Evolutionary conservation across 2,113 vertebrate species (phyloP).

Genomic region (Trogon surrucura): DNA sequence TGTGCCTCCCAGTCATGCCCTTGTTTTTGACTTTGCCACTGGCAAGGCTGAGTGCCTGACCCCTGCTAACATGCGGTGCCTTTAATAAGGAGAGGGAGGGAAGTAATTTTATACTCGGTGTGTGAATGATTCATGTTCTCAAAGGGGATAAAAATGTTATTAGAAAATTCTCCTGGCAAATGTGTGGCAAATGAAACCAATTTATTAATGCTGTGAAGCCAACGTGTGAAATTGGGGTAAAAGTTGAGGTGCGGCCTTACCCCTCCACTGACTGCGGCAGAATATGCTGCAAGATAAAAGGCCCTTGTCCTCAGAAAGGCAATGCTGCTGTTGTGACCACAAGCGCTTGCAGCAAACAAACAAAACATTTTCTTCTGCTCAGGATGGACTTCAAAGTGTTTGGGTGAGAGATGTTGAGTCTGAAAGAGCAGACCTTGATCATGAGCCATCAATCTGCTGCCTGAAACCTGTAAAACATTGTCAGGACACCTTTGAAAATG

Average conservation of each 20-base stretch:
- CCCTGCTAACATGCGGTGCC: slow-evolving; percentile 55
- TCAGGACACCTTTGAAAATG: slow-evolving; percentile 25
- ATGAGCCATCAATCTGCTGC: not conserved
- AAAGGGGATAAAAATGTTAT: slow-evolving; percentile 71
- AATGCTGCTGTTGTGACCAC: not conserved
- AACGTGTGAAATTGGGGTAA: slow-evolving; percentile 58
- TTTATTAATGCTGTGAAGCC: slow-evolving; percentile 62
- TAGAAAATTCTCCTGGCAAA: slow-evolving; percentile 69
- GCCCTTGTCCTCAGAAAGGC: not conserved
- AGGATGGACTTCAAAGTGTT: not conserved
- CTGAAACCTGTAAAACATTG: slow-evolving; percentile 24
- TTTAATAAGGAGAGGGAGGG: slow-evolving; percentile 59
- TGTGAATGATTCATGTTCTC: slow-evolving; percentile 61
- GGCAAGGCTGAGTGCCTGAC: slow-evolving; percentile 62
- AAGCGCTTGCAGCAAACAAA: not conserved
- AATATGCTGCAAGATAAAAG: slow-evolving; percentile 14
- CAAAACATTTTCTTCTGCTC: not conserved
- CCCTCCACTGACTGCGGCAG: not conserved
- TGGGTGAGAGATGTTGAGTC: not conserved
- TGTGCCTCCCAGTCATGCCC: slow-evolving; percentile 52
- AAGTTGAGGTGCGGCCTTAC: not conserved
- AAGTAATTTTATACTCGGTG: slow-evolving; percentile 69
- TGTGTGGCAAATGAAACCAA: slow-evolving; percentile 68
- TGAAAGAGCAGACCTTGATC: not conserved
- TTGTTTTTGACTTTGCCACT: slow-evolving; percentile 64